phyloP scores from a whole-genome alignment of 2,888 invertebrate species.

The Sphaerophoria rueppellii region DNA sequence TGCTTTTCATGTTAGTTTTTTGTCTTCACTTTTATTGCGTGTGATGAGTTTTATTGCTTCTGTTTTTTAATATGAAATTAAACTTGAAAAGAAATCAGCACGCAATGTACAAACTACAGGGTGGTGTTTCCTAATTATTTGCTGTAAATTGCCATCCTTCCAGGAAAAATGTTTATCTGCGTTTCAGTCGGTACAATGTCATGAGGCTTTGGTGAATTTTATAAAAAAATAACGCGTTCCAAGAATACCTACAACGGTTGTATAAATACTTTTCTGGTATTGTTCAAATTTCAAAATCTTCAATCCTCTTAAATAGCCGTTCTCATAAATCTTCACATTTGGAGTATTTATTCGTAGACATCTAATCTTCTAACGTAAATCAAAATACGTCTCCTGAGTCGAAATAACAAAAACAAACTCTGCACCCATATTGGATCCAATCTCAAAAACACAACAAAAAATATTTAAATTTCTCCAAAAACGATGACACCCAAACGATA shows the following conservation, averaged over 20 bases:
- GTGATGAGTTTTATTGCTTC: slow-evolving; percentile 34
- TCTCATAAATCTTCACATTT: background rate
- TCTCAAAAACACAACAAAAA: background rate
- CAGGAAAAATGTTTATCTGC: background rate
- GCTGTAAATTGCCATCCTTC: background rate
- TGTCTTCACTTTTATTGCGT: slow-evolving; percentile 50
- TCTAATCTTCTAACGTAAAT: slow-evolving; percentile 19
- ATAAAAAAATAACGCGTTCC: too few species aligned
- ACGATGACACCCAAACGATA: slow-evolving; percentile 10
- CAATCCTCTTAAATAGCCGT: background rate
- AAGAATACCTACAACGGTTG: too few species aligned
- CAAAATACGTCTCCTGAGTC: background rate
- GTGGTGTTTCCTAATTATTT: slow-evolving; percentile 22
- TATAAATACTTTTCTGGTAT: background rate
- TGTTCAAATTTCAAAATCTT: background rate
- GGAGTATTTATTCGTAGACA: background rate
- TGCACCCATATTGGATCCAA: background rate
- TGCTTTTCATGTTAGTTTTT: slow-evolving; percentile 26
- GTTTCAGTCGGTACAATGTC: too few species aligned
- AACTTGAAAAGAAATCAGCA: slow-evolving; percentile 38
- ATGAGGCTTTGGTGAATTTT: background rate
- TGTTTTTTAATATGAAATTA: slow-evolving; percentile 37
- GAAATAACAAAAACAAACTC: background rate
- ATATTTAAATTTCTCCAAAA: slow-evolving; percentile 27
- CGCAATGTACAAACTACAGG: slow-evolving; percentile 38